Base-by-base conservation (phyloP, 1,140 invertebrate genomes). In the Drosophila bifasciata region DNA sequence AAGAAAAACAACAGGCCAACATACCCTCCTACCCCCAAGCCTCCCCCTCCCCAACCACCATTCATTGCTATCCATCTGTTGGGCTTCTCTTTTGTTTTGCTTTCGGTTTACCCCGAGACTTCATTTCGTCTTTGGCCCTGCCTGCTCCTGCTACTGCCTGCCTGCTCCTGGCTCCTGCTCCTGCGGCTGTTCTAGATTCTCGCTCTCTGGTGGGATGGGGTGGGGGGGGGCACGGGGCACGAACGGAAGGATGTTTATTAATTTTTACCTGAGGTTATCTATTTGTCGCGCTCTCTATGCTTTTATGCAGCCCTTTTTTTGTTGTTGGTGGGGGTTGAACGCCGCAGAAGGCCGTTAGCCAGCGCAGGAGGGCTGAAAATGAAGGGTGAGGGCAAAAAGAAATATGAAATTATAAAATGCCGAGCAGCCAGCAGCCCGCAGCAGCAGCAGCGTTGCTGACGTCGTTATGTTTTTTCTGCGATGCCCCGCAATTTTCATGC, bases 251-350 rank as follows among this genome's bases (percentile, higher is more conserved):
- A 69, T 86, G 75, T 86, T 88, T 86, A 86, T 86, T 86, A 88
- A 88, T 86, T 86, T 86, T 88, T 86, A 86, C 83, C 83, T 86
- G 83, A 83, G 83, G 83, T 86, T 86, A 86, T 86, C 83, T 86
- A 88, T 86, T 86, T 86, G 83, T 86, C 83, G 83, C 81, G 83
- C 83, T 36, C 83, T 36, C 3, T 69, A 66, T 61, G 63, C 58
- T 77, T 64, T 80, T 46, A 43, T 79, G 66, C 57, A 64, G 76
- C 68, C 81, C 73, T 80, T 73, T 80, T n/a, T n/a, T n/a, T n/a
- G n/a, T n/a, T n/a, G n/a, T n/a, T 13, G 5, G 5, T 76, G 51
- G 66, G 63, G 66, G 66, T 69, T 69, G 66, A 68, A 68, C 28
- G 5, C 5, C 6, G 9, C 5, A 8, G 13, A 58, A 36, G n/a